Evolutionary conservation across 2,888 invertebrate genomes (phyloP).

Genomic region (Netelia fuscicornis): DNA sequence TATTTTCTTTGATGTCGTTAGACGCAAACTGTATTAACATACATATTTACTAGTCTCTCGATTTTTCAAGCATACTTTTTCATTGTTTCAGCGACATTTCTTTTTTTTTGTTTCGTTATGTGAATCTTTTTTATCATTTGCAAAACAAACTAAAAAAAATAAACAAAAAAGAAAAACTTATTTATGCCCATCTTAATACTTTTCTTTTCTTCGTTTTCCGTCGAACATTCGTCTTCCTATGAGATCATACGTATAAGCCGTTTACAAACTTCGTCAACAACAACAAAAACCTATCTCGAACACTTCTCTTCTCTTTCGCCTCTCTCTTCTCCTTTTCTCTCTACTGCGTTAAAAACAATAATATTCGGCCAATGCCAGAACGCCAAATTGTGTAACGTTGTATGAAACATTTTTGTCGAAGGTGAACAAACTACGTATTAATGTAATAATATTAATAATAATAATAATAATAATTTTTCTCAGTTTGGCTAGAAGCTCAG

Average conservation of each 20-base stretch:
- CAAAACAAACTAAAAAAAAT: not conserved
- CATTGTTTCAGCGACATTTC: constrained; percentile 30
- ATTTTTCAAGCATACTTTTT: constrained; percentile 46
- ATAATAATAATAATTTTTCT: not conserved
- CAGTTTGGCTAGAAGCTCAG: constrained; percentile 6
- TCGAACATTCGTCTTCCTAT: constrained; percentile 53
- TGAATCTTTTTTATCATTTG: constrained; percentile 4
- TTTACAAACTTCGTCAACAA: constrained; percentile 49
- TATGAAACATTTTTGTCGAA: constrained; percentile 11
- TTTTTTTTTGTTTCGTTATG: not conserved
- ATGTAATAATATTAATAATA: not conserved
- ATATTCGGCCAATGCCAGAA: constrained; percentile 7
- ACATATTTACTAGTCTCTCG: constrained; percentile 22
- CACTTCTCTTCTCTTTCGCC: constrained; percentile 31
- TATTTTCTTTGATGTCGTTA: not conserved
- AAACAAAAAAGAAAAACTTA: constrained; percentile 20
- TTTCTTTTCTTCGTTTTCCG: constrained; percentile 7
- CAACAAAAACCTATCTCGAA: constrained; percentile 9
- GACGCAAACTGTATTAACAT: constrained; percentile 34
- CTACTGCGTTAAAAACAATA: constrained; percentile 25
- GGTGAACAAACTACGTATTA: constrained; percentile 27
- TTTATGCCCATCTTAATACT: constrained; percentile 63
- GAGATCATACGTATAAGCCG: constrained; percentile 61
- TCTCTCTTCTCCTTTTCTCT: constrained; percentile 43
- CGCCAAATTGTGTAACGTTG: not conserved